Conservation (phyloP, 2,888 invertebrate species). For the Plagiodera versicolora region DNA sequence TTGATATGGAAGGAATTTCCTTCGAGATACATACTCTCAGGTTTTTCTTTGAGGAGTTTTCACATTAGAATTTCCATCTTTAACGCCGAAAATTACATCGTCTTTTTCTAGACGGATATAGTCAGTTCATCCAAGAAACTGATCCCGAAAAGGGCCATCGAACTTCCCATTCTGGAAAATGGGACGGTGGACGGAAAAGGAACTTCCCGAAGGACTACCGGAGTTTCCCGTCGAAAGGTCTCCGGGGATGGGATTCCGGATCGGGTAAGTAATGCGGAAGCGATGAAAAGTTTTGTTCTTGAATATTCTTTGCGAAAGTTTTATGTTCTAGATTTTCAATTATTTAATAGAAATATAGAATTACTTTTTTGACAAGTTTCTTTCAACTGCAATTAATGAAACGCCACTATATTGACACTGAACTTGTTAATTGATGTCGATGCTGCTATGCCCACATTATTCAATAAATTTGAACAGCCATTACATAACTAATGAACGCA, state of each 20-base stretch:
- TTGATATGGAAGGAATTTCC: neutral
- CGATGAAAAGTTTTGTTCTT: neutral
- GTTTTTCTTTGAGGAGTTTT: too few relatives aligned
- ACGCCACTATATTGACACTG: too few relatives aligned
- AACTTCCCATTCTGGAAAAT: conserved; percentile 49
- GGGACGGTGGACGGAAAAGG: conserved; percentile 44
- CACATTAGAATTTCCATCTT: too few relatives aligned
- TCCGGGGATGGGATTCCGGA: conserved; percentile 35
- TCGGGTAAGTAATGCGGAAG: neutral
- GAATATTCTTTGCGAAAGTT: too few relatives aligned
- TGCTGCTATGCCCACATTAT: neutral
- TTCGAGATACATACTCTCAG: neutral
- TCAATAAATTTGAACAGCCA: neutral
- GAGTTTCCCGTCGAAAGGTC: conserved; percentile 30
- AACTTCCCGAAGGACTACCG: conserved; percentile 40
- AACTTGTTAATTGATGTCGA: neutral
- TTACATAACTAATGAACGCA: neutral
- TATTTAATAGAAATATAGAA: too few relatives aligned
- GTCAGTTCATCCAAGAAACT: conserved; percentile 18
- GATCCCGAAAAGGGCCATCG: conserved; percentile 39
- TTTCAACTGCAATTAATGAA: too few relatives aligned
- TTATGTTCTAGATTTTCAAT: too few relatives aligned
- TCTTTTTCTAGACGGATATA: conserved; percentile 14
- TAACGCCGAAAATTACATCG: too few relatives aligned
- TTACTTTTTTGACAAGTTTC: too few relatives aligned